Conservation (phyloP, 2,797 vertebrate species). For the Lemur catta region DNA sequence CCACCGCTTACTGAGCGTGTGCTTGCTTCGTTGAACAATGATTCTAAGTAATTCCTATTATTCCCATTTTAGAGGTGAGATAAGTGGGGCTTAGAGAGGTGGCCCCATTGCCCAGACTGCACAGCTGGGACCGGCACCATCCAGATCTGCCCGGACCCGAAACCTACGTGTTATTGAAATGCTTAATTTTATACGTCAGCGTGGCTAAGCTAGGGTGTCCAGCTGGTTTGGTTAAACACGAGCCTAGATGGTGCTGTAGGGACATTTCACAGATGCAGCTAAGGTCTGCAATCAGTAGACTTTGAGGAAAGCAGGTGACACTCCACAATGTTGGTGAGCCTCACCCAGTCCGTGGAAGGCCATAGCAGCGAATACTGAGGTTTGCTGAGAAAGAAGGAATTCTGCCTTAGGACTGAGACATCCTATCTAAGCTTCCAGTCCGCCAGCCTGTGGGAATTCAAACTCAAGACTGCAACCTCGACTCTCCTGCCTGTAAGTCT, state of each 20-base stretch:
- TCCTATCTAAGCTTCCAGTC: not conserved
- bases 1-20: fast-evolving
- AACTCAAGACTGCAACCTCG: not conserved
- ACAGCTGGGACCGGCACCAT: fast-evolving
- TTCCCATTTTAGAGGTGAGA: not conserved
- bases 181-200: too few species aligned
- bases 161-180: not conserved
- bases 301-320: not conserved
- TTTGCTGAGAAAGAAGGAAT: not conserved
- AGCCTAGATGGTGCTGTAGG: not conserved
- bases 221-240: too few species aligned
- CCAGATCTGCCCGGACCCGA: not conserved
- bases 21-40: not conserved
- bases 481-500: not conserved
- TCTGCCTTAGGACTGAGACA: not conserved
- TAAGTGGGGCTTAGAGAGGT: not conserved
- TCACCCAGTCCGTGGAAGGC: not conserved
- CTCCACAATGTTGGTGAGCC: not conserved
- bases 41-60: not conserved
- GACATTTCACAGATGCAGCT: not conserved
- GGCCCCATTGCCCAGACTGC: not conserved
- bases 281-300: not conserved
- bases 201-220: too few species aligned
- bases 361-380: not conserved
- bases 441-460: not conserved